Evolutionary conservation across 2,113 vertebrate genomes (phyloP).

Genomic region (Rattus rattus): DNA sequence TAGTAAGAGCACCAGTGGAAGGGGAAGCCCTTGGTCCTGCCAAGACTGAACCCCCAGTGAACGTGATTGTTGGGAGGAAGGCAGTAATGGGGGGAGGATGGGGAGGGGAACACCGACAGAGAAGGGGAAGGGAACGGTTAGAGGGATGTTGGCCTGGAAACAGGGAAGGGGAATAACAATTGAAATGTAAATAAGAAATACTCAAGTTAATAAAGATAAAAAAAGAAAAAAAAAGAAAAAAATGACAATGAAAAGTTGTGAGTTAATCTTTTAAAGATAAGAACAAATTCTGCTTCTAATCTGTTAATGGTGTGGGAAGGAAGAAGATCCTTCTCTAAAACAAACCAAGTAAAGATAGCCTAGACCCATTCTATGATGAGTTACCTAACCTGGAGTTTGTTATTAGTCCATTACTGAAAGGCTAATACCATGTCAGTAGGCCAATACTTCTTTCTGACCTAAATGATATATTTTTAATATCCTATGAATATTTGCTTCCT

Average conservation of each 20-base stretch:
- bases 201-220: too few species aligned
- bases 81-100: too few species aligned
- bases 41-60: too few species aligned
- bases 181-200: too few species aligned
- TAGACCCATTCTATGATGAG: background rate
- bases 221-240: background rate
- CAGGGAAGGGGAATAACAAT: too few species aligned
- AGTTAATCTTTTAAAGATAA: background rate
- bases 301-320: background rate
- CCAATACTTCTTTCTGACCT: background rate
- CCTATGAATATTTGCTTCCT: background rate
- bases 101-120: too few species aligned
- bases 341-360: background rate
- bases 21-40: too few species aligned
- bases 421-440: fast-evolving
- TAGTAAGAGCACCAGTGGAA: too few species aligned
- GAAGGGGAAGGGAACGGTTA: too few species aligned
- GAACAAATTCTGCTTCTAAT: background rate
- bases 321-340: background rate
- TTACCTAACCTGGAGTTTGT: background rate
- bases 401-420: background rate
- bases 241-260: background rate
- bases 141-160: too few species aligned
- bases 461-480: background rate
- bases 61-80: too few species aligned